A percentile compares a stretch with the other conserved stretches of the same genome.
phyloP scores from a whole-genome alignment of 2,113 vertebrate genomes.

The Herpailurus yagouaroundi region DNA sequence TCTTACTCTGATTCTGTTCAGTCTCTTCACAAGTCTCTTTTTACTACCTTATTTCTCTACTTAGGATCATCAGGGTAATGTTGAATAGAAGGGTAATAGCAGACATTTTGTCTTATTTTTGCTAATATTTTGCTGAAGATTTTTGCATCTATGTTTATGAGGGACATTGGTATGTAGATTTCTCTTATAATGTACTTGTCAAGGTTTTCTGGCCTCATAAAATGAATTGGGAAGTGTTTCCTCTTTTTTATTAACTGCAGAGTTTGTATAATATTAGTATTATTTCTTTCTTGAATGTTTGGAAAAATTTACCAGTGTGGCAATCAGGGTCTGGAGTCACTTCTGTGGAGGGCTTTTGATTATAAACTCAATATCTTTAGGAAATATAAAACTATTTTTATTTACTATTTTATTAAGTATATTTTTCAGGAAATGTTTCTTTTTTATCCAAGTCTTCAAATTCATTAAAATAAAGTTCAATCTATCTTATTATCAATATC shows the following conservation, averaged over 20 bases:
- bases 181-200: not conserved
- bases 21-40: not conserved
- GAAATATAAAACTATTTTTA: not conserved
- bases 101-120: not conserved
- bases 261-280: not conserved
- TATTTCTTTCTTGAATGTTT: conserved; percentile 13
- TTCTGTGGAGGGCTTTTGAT: not conserved
- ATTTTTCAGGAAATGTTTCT: not conserved
- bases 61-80: not conserved
- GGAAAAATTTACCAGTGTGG: not conserved
- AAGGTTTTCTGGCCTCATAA: not conserved
- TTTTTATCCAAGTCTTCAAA: conserved; percentile 1
- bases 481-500: not conserved
- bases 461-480: not conserved
- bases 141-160: not conserved
- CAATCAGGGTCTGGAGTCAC: not conserved
- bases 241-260: not conserved
- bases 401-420: not conserved
- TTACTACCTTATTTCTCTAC: not conserved
- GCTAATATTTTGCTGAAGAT: not conserved
- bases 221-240: not conserved
- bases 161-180: not conserved
- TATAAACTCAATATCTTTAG: not conserved
- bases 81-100: not conserved
- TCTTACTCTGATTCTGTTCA: not conserved